Evolutionary conservation across 2,888 invertebrate genomes (phyloP), one percentile per base, ranked within the genome.

Genomic region (Zonitis immaculata): DNA sequence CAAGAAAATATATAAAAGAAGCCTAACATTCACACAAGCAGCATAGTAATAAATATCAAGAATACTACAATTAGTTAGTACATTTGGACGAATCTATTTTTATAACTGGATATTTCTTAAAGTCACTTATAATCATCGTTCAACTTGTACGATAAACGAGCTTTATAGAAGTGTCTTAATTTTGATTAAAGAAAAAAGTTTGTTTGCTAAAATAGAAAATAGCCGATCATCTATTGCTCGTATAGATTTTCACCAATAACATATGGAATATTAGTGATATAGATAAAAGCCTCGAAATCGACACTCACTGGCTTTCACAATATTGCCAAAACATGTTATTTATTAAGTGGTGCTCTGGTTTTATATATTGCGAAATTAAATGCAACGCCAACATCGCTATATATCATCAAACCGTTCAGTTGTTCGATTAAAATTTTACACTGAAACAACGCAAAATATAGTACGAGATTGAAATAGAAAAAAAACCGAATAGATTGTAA

Each of bases 141-240:
- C 61, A 59, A 63, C 63, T 63, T 62, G 62, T 64, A 63, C 62
- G n/a, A 64, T 64, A 64, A 60, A 62, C 16, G 9, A 14, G 60
- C 63, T 65, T 63, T 66, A 62, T 64, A 64, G n/a, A n/a, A n/a
- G n/a, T n/a, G 60, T 63, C 65, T 63, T 60, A 59, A 67, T 65
- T 64, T n/a, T n/a, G n/a, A n/a, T n/a, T n/a, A n/a, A n/a, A n/a
- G n/a, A n/a, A n/a, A n/a, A n/a, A n/a, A n/a, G n/a, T n/a, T n/a
- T n/a, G n/a, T n/a, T n/a, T n/a, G n/a, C n/a, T n/a, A n/a, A n/a
- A n/a, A n/a, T n/a, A n/a, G n/a, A 72, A 73, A 72, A 71, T 72
- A 71, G 72, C 69, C 71, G 68, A 68, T 66, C 68, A 70, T 72
- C n/a, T 71, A 70, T 72, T 50, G 54, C 63, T n/a, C n/a, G n/a